Evolutionary conservation across 2,888 invertebrate species (phyloP), one percentile per base, ranked within the genome.

Genomic region (Gandaritis pyraliata): DNA sequence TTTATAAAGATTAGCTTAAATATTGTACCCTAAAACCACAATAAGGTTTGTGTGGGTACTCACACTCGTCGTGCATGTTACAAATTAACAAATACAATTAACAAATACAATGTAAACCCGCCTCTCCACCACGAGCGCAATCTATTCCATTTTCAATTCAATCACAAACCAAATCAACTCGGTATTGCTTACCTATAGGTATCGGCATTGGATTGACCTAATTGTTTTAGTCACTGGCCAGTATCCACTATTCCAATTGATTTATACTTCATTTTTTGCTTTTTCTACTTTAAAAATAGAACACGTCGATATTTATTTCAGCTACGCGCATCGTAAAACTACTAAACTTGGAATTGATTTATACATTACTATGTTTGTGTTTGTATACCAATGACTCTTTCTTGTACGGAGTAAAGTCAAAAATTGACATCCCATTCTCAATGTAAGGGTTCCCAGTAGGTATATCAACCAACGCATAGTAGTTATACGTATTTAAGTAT

Each of bases 101-200:
- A n/a, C n/a, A n/a, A n/a, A n/a, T n/a, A n/a, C n/a, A n/a, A 51
- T 29, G 3, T 39, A 12, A 29, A 47, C 18, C 15, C 23, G 6
- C 6, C 3, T 23, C 23, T 2, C 1, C 23, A 23, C 18, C 43
- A 7, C 41, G 6, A 36, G 18, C 38, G 16, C 38, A 36, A 29
- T 55, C 54, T 16, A 57, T 58, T 62, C 46, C 46, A 62, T 58
- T 59, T 56, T 45, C 59, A 64, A 36, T 49, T 57, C 57, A 36
- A 53, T 60, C 53, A 39, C 45, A 43, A 43, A 53, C 15, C 30
- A 30, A 54, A 46, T 58, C 58, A 57, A 54, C 57, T 52, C 48
- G 30, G 33, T 45, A 53, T 53, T 47, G 52, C 55, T 49, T 56
- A 49, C 41, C 43, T 43, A 51, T 53, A 23, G 48, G 10, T 8